These are phyloP conservation scores for Stigmatopora argus DNA, from an alignment of 2,113 vertebrate genomes.

Conservation along the genomic window DNA sequence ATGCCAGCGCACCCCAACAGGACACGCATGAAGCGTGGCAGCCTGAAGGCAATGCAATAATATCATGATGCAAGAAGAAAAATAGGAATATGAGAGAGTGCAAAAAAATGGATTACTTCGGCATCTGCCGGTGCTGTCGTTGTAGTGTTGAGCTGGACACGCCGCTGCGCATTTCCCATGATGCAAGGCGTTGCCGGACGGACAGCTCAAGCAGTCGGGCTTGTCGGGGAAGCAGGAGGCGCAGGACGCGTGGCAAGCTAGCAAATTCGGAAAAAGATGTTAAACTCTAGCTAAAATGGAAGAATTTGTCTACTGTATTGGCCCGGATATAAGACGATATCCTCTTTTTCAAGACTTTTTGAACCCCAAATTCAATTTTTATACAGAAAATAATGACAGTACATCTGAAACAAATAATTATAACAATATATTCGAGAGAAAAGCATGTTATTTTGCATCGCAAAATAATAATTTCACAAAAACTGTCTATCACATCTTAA, in stretches of 20 bases:
- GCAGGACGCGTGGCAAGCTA: conserved; percentile 83
- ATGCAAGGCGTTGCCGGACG: conserved; percentile 65
- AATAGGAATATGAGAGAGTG: neutral
- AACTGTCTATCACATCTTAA: too few species aligned
- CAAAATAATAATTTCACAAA: too few species aligned
- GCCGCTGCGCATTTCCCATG: conserved; percentile 74
- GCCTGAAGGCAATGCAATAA: conserved; percentile 52
- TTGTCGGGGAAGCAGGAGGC: conserved; percentile 76
- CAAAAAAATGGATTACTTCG: conserved; percentile 64
- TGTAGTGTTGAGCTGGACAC: conserved; percentile 76
- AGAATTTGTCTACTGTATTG: too few species aligned
- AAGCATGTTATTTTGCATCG: too few species aligned
- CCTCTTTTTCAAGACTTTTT: too few species aligned
- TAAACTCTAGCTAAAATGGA: neutral
- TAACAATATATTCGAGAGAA: too few species aligned
- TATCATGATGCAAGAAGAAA: neutral
- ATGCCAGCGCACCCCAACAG: conserved; percentile 76
- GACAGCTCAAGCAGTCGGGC: conserved; percentile 76
- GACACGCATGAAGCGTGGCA: conserved; percentile 80
- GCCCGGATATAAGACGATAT: too few species aligned
- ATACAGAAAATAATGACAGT: too few species aligned
- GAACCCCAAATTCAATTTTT: too few species aligned
- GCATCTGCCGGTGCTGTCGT: conserved; percentile 67
- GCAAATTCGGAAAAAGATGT: conserved; percentile 2
- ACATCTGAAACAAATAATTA: too few species aligned